Evolutionary conservation across 2,113 vertebrate genomes (phyloP), one percentile per base, ranked within the genome.

Genomic region (Leucopsar rothschildi): DNA sequence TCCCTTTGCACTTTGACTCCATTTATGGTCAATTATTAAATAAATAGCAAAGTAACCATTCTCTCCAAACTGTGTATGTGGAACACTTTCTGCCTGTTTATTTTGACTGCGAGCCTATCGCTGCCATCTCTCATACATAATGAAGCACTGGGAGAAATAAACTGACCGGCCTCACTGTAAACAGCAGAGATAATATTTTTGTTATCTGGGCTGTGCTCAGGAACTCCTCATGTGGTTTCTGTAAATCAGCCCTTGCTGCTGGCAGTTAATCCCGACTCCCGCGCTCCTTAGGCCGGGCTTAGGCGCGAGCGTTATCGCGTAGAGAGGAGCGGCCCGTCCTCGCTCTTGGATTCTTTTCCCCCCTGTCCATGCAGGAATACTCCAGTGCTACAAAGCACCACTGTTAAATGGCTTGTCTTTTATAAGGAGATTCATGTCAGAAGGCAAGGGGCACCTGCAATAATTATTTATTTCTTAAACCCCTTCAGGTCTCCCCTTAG

Each of bases 21-120:
- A 96, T 98, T 99, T 98, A 98, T 98, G 98, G 98, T 98, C 97
- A 98, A 98, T 99, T 98, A 98, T 98, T 98, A 98, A 98, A 98
- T 98, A 98, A 98, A 98, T 98, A 98, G 97, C 96, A 97, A 97
- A 97, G 97, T 96, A 98, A 98, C 98, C 82, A 85, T 96, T 98
- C 93, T 92, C 92, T 96, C 97, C 96, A 98, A 98, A 96, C 90
- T 96, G 97, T 97, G 95, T 96, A 92, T 33, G 87, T 59, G 68
- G 96, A 98, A 93, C 96, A 98, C 96, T 98, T 97, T 97, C 96
- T 96, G 96, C 97, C 95, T 97, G 97, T 98, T 98, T 99, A 98
- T 99, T 99, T 98, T 98, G 98, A 98, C 97, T 97, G 93, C 95
- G 77, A 83, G 95, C 95, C 98, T 98, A 98, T 98, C 98, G 90